phyloP scores from a whole-genome alignment of 1,140 invertebrate genomes.

The Cydia fagiglandana region DNA sequence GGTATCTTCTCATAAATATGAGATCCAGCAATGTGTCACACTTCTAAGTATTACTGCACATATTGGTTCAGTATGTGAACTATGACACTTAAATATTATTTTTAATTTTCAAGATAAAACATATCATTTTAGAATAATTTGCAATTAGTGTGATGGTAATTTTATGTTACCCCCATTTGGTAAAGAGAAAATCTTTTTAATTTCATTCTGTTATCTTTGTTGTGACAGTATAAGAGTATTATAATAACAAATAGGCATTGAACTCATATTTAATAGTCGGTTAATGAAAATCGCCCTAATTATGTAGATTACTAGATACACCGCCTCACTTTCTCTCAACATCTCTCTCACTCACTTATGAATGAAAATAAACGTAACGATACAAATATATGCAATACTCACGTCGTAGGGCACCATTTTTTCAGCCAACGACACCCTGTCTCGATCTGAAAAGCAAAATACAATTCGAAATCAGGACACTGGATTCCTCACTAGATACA shows the following conservation, averaged over 20 bases:
- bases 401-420: conserved; percentile 76
- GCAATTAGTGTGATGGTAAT: too few relatives aligned
- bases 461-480: conserved; percentile 48
- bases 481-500: conserved; percentile 37
- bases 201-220: background rate
- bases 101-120: too few relatives aligned
- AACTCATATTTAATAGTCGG: conserved; percentile 1
- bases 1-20: too few relatives aligned
- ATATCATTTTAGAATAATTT: too few relatives aligned
- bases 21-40: too few relatives aligned
- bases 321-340: conserved; percentile 37
- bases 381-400: conserved; percentile 49
- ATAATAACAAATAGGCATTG: background rate
- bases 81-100: too few relatives aligned
- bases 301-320: conserved; percentile 12
- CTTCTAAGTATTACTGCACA: too few relatives aligned
- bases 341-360: conserved; percentile 39
- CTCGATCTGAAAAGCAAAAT: conserved; percentile 67
- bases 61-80: too few relatives aligned
- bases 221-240: background rate
- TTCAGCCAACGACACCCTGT: conserved; percentile 66
- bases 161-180: too few relatives aligned
- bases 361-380: conserved; percentile 53
- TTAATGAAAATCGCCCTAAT: conserved; percentile 33
- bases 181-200: too few relatives aligned